These are phyloP conservation scores for Drosophila subsilvestris DNA, from an alignment of 2,888 invertebrate species.

Conservation along the genomic window DNA sequence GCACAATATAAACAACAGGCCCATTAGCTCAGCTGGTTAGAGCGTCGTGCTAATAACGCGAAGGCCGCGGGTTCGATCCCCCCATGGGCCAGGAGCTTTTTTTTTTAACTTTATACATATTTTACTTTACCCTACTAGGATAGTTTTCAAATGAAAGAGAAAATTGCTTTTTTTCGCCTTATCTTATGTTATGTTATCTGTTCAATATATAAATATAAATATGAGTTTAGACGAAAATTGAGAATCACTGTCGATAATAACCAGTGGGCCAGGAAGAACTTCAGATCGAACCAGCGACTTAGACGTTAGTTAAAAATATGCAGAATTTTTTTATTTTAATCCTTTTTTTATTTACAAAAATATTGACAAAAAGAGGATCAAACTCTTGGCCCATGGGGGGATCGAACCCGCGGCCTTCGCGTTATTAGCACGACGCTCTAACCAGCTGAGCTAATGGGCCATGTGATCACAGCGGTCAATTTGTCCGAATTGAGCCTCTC, in stretches of 20 bases:
- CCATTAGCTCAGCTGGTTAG: slow-evolving; percentile 97
- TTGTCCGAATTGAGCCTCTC: not conserved
- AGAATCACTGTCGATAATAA: not conserved
- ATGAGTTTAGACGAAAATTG: too few species aligned
- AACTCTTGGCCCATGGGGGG: slow-evolving; percentile 84
- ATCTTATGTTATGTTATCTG: too few species aligned
- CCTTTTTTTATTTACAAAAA: not conserved
- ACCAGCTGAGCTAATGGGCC: slow-evolving; percentile 85
- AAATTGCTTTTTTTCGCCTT: not conserved
- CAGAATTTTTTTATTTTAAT: not conserved
- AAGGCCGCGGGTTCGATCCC: slow-evolving; percentile 99
- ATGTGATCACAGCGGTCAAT: not conserved
- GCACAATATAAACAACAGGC: slow-evolving; percentile 54
- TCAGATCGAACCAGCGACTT: not conserved
- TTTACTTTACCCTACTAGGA: not conserved
- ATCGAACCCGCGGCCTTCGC: slow-evolving; percentile 84
- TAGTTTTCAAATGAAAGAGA: not conserved
- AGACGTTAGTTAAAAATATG: not conserved
- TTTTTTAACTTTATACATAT: not conserved
- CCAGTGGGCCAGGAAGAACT: too few species aligned
- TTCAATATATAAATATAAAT: too few species aligned
- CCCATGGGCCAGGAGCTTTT: slow-evolving; percentile 91
- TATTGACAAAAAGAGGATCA: slow-evolving; percentile 9
- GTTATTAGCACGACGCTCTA: slow-evolving; percentile 85
- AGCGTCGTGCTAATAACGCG: slow-evolving; percentile 99